Evolutionary conservation across 2,888 invertebrate genomes (phyloP), one percentile per base, ranked within the genome.

Genomic region (Trichopria drosophilae): DNA sequence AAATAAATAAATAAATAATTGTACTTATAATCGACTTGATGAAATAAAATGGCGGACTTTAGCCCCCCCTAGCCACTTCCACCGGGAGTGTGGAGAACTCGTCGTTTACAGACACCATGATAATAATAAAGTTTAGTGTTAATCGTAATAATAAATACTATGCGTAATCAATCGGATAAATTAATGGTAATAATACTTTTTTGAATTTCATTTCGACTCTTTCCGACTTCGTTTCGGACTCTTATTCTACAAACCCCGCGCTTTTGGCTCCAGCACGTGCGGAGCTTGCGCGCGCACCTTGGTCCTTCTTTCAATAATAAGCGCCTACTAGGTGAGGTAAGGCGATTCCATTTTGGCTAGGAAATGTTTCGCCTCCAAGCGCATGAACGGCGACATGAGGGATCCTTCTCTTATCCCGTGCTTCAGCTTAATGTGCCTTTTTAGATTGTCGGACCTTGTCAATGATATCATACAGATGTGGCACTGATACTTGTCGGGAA

Each of bases 361-460:
- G 55, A 63, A 66, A 42, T 61, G 62, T 53, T 70, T 70, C 34
- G 67, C 58, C 48, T 73, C 71, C 62, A 72, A 55, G 53, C 71
- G 71, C 63, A 68, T 68, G 52, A 70, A 72, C 46, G 72, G 65
- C 54, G 71, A 65, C 58, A 69, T 58, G 58, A 69, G 59, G 47
- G 70, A 69, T 52, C 68, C 69, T 48, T 73, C 74, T 57, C 68
- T 64, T 56, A 72, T 66, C 32, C 75, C 73, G 62, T 79, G 79
- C 63, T 78, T 78, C 55, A 76, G 70, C 58, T 77, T 77, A 62
- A 79, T 78, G 60, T 79, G 79, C 63, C 77, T 73, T 70, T 78
- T 79, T 48, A 79, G 67, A 71, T 79, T 78, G 66, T 79, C 79
- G 57, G 77, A 78, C 61, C 79, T 73, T 56, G 78, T 78, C 53